A percentile compares a stretch with the other conserved stretches of the same genome.
Conservation (phyloP, 2,888 invertebrate genomes). For the Euphydryas editha region DNA sequence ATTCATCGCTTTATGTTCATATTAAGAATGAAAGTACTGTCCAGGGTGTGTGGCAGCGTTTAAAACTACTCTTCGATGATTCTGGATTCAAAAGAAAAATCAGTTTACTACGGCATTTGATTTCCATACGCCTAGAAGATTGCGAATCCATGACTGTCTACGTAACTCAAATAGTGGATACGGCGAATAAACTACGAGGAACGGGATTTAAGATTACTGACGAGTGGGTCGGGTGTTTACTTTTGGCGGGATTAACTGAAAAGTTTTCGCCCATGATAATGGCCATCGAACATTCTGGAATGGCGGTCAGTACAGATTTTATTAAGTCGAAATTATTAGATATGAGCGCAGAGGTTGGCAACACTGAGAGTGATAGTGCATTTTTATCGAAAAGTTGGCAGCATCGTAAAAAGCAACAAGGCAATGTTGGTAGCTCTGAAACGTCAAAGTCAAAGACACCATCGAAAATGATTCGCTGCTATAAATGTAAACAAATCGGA, state of each 20-base stretch:
- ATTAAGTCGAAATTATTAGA: not conserved
- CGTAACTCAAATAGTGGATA: conserved; percentile 10
- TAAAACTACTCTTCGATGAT: conserved; percentile 26
- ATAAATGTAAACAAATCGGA: conserved; percentile 19
- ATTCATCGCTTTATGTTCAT: conserved; percentile 29
- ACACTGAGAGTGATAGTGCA: not conserved
- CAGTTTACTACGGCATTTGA: conserved; percentile 15
- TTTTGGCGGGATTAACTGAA: conserved; percentile 42
- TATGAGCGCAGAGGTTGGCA: not conserved
- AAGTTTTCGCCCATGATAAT: conserved; percentile 42
- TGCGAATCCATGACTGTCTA: conserved; percentile 29
- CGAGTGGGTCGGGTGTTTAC: conserved; percentile 42
- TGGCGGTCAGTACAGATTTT: conserved; percentile 32
- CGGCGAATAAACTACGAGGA: conserved; percentile 32
- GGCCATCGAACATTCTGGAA: conserved; percentile 22
- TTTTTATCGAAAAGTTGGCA: not conserved
- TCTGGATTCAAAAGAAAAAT: conserved; percentile 31
- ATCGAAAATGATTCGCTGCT: conserved; percentile 1
- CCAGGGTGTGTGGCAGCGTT: conserved; percentile 25
- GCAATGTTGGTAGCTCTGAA: not conserved
- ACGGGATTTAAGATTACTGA: conserved; percentile 41
- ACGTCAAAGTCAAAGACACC: not conserved
- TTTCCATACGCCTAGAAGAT: conserved; percentile 20
- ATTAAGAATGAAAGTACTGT: conserved; percentile 20
- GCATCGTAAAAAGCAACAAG: no score